These are phyloP conservation scores for Larimichthys crocea DNA, from an alignment of 2,113 vertebrate species.

Conservation along the genomic window DNA sequence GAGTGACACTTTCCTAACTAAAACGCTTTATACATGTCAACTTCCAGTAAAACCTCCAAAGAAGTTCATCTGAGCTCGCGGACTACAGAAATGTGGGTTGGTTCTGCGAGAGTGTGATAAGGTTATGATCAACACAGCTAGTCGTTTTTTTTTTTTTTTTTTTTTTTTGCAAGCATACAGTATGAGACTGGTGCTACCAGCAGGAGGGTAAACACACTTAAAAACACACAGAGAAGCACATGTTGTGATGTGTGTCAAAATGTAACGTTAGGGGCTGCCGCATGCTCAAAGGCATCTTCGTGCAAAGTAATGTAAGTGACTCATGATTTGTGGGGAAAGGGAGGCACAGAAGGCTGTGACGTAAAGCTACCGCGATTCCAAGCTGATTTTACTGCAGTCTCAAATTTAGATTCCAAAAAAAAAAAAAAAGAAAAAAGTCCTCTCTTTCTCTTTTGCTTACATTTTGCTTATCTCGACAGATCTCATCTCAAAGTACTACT, in stretches of 20 bases:
- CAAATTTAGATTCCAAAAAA: slow-evolving; percentile 7
- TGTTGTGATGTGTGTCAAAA: background rate
- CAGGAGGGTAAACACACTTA: slow-evolving; percentile 4
- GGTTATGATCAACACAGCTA: slow-evolving; percentile 27
- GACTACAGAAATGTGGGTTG: slow-evolving; percentile 14
- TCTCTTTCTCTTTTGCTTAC: slow-evolving; percentile 1
- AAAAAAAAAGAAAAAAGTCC: background rate
- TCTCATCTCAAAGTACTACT: slow-evolving; percentile 17
- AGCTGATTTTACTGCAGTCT: slow-evolving; percentile 9
- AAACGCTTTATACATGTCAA: slow-evolving; percentile 57
- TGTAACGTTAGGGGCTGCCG: slow-evolving; percentile 1
- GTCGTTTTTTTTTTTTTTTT: slow-evolving; percentile 14
- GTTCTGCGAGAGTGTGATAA: slow-evolving; percentile 45
- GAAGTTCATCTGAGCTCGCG: slow-evolving; percentile 45
- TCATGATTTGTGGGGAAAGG: background rate
- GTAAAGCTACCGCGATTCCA: slow-evolving; percentile 23
- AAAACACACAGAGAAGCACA: slow-evolving; percentile 6
- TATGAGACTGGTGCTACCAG: slow-evolving; percentile 5
- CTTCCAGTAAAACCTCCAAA: slow-evolving; percentile 44
- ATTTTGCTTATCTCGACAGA: slow-evolving; percentile 40
- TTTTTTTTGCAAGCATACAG: slow-evolving; percentile 4
- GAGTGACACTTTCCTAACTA: slow-evolving; percentile 42
- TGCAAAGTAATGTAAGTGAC: background rate
- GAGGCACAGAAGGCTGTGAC: background rate
- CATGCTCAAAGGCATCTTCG: background rate